Conservation (phyloP, 2,797 vertebrate genomes). For the Ctenosaura bakeri region DNA sequence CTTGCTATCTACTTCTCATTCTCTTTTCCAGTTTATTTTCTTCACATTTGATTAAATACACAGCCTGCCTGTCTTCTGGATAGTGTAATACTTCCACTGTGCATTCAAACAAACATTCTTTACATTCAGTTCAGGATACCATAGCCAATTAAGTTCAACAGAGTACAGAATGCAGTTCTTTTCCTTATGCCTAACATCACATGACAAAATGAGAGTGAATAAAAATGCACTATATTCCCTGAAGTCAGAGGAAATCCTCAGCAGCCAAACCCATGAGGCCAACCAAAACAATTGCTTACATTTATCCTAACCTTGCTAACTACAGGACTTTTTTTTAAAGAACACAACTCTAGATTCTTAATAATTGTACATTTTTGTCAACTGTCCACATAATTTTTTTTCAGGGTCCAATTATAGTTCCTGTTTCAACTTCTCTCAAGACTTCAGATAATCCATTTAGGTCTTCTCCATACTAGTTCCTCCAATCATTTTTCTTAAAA, state of each 20-base stretch:
- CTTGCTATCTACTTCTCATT: constrained; percentile 32
- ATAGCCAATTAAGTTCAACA: constrained; percentile 11
- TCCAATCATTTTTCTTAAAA: constrained; percentile 16
- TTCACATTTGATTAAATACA: constrained; percentile 1
- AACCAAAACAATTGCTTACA: background rate
- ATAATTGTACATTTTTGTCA: constrained; percentile 30
- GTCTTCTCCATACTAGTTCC: background rate
- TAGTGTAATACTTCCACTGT: constrained; percentile 62
- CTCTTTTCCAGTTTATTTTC: constrained; percentile 5
- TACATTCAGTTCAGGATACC: constrained; percentile 62
- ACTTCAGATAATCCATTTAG: background rate
- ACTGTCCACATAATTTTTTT: constrained; percentile 48
- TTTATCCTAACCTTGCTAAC: background rate
- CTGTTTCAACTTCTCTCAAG: constrained; percentile 23
- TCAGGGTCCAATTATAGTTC: constrained; percentile 56
- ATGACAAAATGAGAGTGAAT: background rate
- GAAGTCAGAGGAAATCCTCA: constrained; percentile 39
- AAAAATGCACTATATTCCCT: constrained; percentile 47
- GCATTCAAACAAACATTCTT: constrained; percentile 72
- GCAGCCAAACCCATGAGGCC: background rate
- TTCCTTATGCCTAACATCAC: constrained; percentile 43
- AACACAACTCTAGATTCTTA: constrained; percentile 56
- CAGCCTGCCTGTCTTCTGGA: constrained; percentile 70
- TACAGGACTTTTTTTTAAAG: constrained; percentile 39
- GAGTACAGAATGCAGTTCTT: constrained; percentile 50